Percentiles rank a stretch among this genome's conserved stretches.
These are phyloP conservation scores for Euglossa dilemma DNA, from an alignment of 1,140 invertebrate genomes.

Conservation along the genomic window DNA sequence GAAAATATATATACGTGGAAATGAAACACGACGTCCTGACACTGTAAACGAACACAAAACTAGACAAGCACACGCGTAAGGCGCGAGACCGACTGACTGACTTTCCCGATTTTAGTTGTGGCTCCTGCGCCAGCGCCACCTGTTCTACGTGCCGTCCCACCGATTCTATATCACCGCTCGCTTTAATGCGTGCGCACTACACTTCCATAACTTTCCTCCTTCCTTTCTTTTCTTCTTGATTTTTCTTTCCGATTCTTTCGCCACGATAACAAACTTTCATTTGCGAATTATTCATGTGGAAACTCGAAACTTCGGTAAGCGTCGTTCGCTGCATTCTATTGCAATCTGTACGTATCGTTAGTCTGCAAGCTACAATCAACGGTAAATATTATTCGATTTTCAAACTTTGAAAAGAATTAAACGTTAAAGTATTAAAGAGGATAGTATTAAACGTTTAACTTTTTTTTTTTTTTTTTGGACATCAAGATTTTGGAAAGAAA, in stretches of 20 bases:
- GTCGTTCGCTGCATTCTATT: neutral
- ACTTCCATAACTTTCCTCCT: neutral
- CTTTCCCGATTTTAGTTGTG: constrained; percentile 42
- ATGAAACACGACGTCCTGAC: neutral
- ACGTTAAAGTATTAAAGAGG: neutral
- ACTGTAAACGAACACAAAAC: constrained; percentile 8
- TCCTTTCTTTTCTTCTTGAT: neutral
- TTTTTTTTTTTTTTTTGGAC: too few species aligned
- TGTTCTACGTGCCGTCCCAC: constrained; percentile 49
- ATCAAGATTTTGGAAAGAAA: neutral
- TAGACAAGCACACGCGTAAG: constrained; percentile 69
- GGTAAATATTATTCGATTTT: neutral
- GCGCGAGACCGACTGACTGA: constrained; percentile 74
- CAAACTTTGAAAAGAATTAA: neutral
- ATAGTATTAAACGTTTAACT: neutral
- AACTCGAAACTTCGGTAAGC: neutral
- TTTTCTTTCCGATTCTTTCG: neutral
- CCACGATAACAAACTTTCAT: neutral
- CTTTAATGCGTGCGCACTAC: constrained; percentile 4
- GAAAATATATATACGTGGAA: neutral
- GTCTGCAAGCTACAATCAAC: neutral
- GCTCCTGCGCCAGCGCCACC: constrained; percentile 70
- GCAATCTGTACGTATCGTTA: neutral
- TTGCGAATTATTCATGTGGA: neutral
- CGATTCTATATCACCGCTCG: neutral